Evolutionary conservation across 35 echinoderm and acorn worm genomes (phyloP).

Genomic region (Hemicentrotus pulcherrimus): DNA sequence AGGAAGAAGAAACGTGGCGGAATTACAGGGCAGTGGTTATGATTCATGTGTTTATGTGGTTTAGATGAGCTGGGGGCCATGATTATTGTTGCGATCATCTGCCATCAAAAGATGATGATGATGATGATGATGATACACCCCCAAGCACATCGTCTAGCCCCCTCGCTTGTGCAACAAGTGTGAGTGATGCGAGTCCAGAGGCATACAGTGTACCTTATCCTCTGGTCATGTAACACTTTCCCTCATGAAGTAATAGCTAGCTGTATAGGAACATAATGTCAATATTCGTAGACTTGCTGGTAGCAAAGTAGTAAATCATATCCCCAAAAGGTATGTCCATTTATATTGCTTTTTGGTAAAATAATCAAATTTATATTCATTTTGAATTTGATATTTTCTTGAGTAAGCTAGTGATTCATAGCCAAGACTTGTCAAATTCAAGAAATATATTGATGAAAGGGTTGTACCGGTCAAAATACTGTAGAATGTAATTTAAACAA

Average conservation of each 20-base stretch:
- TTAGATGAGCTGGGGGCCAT: background rate
- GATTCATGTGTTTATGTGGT: slow-evolving; percentile 53
- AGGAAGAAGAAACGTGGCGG: background rate
- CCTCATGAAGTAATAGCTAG: background rate
- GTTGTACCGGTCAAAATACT: no score
- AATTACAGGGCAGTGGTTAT: background rate
- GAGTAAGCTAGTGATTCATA: no score
- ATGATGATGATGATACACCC: background rate
- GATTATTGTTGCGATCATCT: slow-evolving; percentile 30
- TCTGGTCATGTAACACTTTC: background rate
- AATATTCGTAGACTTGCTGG: background rate
- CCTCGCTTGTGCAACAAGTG: slow-evolving; percentile 28
- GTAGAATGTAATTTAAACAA: no score
- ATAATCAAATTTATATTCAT: no score
- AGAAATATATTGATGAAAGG: no score
- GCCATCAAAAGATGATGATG: background rate
- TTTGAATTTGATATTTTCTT: no score
- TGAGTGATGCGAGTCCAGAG: background rate
- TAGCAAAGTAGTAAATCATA: background rate
- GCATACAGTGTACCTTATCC: background rate
- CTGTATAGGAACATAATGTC: background rate
- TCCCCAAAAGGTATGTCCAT: background rate
- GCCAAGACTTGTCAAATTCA: no score
- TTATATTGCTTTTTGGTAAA: no score
- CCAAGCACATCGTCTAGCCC: background rate